Percentiles rank a stretch among this genome's conserved stretches.
Evolutionary conservation across 2,113 vertebrate species (phyloP).

Genomic region (Tor tambroides): DNA sequence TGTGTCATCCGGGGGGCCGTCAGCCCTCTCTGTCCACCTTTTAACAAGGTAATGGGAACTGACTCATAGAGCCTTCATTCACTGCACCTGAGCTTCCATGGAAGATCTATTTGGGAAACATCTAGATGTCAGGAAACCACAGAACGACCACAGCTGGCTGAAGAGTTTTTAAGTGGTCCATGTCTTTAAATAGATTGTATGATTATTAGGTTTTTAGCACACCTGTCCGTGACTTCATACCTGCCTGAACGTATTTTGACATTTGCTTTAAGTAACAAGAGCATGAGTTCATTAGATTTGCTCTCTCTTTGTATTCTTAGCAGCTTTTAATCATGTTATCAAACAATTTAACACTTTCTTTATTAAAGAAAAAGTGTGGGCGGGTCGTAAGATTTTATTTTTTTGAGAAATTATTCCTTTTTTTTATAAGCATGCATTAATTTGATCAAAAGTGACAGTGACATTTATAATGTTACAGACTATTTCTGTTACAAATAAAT

Average conservation of each 20-base stretch:
- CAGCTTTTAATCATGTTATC: too few species aligned
- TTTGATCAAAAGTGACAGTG: too few species aligned
- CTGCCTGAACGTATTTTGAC: neutral
- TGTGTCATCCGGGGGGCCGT: conserved; percentile 69
- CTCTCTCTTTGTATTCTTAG: neutral
- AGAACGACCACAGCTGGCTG: conserved; percentile 32
- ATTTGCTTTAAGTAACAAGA: neutral
- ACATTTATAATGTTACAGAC: too few species aligned
- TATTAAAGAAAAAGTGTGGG: too few species aligned
- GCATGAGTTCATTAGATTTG: neutral
- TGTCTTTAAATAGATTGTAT: neutral
- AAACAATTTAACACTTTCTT: too few species aligned
- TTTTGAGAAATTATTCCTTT: too few species aligned
- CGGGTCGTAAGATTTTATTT: too few species aligned
- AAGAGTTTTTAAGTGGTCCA: conserved; percentile 2
- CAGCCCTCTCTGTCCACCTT: conserved; percentile 61
- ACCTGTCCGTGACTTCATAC: conserved; percentile 11
- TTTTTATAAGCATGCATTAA: too few species aligned
- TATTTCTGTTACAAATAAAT: too few species aligned
- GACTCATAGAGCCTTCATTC: conserved; percentile 38
- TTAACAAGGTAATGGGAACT: conserved; percentile 57
- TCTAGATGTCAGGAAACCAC: conserved; percentile 50
- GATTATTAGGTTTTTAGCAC: conserved; percentile 19
- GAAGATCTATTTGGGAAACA: conserved; percentile 18
- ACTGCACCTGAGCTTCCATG: conserved; percentile 14